These are phyloP conservation scores for Antechinus stuartii DNA, from an alignment of 2,113 vertebrate species.

Conservation along the genomic window DNA sequence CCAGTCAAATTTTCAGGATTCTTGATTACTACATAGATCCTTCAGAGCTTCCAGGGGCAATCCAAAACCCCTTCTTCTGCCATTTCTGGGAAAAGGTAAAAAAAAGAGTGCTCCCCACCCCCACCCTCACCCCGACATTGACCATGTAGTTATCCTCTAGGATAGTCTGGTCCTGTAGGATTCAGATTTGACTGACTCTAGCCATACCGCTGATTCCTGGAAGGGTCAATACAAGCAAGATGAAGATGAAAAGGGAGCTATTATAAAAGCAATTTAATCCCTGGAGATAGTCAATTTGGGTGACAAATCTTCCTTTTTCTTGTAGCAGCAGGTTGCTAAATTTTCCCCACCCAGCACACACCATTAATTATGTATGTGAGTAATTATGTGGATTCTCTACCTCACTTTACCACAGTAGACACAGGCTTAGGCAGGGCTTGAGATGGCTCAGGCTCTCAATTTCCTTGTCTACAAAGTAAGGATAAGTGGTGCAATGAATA, in stretches of 20 bases:
- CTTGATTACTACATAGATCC: not conserved
- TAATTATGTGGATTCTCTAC: not conserved
- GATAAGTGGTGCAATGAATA: not conserved
- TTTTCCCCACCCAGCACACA: not conserved
- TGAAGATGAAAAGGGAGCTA: not conserved
- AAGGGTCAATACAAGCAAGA: not conserved
- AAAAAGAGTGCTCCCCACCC: not conserved
- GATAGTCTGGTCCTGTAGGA: not conserved
- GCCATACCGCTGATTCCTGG: not conserved
- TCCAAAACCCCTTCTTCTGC: not conserved
- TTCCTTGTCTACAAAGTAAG: slow-evolving; percentile 53
- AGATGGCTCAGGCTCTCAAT: slow-evolving; percentile 28
- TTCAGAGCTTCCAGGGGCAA: not conserved
- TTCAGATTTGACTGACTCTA: not conserved
- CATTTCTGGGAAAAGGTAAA: slow-evolving; percentile 2
- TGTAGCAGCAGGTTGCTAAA: not conserved
- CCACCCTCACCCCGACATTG: not conserved
- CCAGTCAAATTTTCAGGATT: not conserved
- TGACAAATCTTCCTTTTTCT: not conserved
- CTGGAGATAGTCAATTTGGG: not conserved
- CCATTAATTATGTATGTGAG: not conserved
- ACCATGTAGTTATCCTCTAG: not conserved
- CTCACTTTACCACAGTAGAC: not conserved
- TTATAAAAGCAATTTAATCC: not conserved
- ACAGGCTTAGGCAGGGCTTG: not conserved